phyloP scores from a whole-genome alignment of 2,113 vertebrate species.

The Datnioides undecimradiatus region DNA sequence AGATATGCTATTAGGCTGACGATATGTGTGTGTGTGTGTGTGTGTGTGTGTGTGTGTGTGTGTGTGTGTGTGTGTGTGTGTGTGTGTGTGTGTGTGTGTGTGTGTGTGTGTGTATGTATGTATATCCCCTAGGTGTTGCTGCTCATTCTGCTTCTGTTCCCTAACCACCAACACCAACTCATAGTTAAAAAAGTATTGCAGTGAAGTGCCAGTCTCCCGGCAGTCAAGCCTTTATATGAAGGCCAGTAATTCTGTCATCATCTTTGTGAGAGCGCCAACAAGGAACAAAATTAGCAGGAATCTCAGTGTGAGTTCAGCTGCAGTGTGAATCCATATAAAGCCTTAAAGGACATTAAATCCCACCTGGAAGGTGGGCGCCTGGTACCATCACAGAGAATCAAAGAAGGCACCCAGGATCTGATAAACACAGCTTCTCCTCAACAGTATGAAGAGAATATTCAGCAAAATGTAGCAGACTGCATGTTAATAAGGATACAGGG shows the following conservation, averaged over 20 bases:
- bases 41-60: too few relatives aligned
- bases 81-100: too few relatives aligned
- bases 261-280: not conserved
- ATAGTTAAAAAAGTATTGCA: slow-evolving; percentile 14
- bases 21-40: too few relatives aligned
- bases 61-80: too few relatives aligned
- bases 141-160: not conserved
- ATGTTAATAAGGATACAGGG: not conserved
- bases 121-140: not conserved
- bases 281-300: slow-evolving; percentile 25
- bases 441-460: not conserved
- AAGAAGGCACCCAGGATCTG: not conserved
- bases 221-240: slow-evolving; percentile 13
- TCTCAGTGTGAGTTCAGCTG: slow-evolving; percentile 50
- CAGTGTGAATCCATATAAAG: slow-evolving; percentile 29
- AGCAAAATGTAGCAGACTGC: not conserved
- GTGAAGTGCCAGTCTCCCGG: not conserved
- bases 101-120: too few relatives aligned
- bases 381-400: not conserved
- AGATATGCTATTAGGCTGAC: too few relatives aligned
- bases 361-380: not conserved
- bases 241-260: slow-evolving; percentile 26
- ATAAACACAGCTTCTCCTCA: not conserved
- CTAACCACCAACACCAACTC: not conserved
- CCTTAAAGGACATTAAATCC: slow-evolving; percentile 29